phyloP scores from a whole-genome alignment of 2,113 vertebrate species.

The Nothobranchius furzeri region DNA sequence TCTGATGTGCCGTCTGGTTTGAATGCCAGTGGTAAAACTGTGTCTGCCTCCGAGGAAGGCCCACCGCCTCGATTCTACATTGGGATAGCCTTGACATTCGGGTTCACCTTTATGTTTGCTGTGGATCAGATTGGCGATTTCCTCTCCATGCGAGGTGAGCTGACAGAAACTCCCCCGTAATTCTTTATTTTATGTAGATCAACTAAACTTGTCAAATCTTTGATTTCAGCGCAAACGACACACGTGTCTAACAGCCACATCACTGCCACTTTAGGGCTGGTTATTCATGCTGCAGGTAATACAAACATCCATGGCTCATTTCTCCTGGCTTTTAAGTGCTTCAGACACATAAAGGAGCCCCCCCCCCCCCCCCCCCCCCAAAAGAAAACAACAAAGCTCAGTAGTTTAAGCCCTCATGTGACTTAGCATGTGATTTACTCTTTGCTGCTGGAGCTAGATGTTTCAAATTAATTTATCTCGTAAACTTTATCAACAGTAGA shows the following conservation, averaged over 20 bases:
- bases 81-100: slow-evolving; percentile 75
- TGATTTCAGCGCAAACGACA: slow-evolving; percentile 63
- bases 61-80: slow-evolving; percentile 72
- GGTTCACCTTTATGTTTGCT: slow-evolving; percentile 84
- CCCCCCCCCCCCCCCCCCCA: neutral
- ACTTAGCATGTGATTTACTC: slow-evolving; percentile 42
- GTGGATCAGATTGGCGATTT: slow-evolving; percentile 80
- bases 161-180: neutral
- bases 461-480: neutral
- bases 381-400: slow-evolving; percentile 12
- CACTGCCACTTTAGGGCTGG: slow-evolving; percentile 80
- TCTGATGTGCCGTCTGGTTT: slow-evolving; percentile 20
- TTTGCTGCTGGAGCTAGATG: neutral
- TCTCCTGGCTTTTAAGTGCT: slow-evolving; percentile 8
- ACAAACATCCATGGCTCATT: neutral
- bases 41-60: slow-evolving; percentile 13
- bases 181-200: neutral
- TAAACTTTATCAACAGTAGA: neutral
- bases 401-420: slow-evolving; percentile 32
- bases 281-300: slow-evolving; percentile 84
- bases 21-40: slow-evolving; percentile 41
- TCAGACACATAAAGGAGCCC: neutral
- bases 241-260: slow-evolving; percentile 64
- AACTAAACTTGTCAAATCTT: neutral
- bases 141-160: slow-evolving; percentile 69